Percentiles rank a stretch among this genome's conserved stretches.
These are phyloP conservation scores for Cotesia glomerata DNA, from an alignment of 1,140 invertebrate genomes.

Conservation along the genomic window DNA sequence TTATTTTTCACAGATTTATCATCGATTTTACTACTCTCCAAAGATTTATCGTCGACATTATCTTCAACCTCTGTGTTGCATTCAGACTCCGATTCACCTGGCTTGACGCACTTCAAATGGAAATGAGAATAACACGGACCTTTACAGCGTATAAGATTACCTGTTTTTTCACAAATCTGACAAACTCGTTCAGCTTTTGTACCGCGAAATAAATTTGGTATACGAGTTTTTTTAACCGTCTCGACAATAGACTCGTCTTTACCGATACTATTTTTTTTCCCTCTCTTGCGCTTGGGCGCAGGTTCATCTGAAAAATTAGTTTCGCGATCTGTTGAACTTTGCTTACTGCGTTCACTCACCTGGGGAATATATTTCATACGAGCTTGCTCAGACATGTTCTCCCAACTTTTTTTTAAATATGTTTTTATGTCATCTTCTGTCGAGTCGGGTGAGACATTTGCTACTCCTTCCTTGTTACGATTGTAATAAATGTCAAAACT, in stretches of 20 bases:
- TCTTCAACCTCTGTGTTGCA: slow-evolving; percentile 43
- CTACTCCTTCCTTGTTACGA: slow-evolving; percentile 60
- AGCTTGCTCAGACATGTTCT: slow-evolving; percentile 54
- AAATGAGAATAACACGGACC: slow-evolving; percentile 63
- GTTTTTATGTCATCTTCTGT: slow-evolving; percentile 59
- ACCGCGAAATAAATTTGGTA: slow-evolving; percentile 69
- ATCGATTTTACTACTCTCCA: slow-evolving; percentile 32
- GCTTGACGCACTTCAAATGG: slow-evolving; percentile 56
- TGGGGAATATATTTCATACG: slow-evolving; percentile 42
- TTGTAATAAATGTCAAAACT: slow-evolving; percentile 64
- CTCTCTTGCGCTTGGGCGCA: slow-evolving; percentile 32
- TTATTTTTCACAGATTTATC: no score
- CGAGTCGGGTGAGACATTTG: slow-evolving; percentile 63
- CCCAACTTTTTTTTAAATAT: slow-evolving; percentile 65
- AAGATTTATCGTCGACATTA: slow-evolving; percentile 32
- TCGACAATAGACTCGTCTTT: slow-evolving; percentile 25
- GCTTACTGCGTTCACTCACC: slow-evolving; percentile 23
- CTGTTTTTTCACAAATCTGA: slow-evolving; percentile 70
- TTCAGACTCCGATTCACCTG: slow-evolving; percentile 56
- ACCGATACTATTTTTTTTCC: slow-evolving; percentile 35
- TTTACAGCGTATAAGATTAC: slow-evolving; percentile 70
- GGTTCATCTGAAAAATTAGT: slow-evolving; percentile 35
- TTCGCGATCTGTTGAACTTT: slow-evolving; percentile 36
- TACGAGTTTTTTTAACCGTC: slow-evolving; percentile 47
- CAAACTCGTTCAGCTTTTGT: slow-evolving; percentile 69